Conservation (phyloP, 2,113 vertebrate species). For the Pollachius pollachius region DNA sequence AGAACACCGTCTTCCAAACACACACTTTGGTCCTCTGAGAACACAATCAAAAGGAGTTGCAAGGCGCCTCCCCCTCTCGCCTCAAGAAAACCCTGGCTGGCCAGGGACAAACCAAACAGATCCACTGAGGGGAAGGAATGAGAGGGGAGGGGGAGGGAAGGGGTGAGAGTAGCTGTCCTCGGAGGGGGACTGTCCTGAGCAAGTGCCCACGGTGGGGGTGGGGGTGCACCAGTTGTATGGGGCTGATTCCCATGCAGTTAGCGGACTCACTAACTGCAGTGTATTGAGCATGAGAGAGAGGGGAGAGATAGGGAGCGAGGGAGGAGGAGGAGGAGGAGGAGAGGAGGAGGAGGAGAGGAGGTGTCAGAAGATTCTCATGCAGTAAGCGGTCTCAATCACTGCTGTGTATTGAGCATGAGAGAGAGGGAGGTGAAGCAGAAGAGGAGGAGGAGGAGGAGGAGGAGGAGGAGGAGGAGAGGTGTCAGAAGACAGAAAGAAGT, state of each 20-base stretch:
- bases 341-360: background rate
- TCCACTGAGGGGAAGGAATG: constrained; percentile 60
- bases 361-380: constrained; percentile 18
- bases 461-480: background rate
- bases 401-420: constrained; percentile 50
- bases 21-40: constrained; percentile 54
- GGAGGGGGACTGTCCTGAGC: constrained; percentile 56
- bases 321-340: constrained; percentile 25
- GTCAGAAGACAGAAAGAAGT: constrained; percentile 11
- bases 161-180: constrained; percentile 12
- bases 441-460: constrained; percentile 6
- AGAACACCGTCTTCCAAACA: constrained; percentile 51
- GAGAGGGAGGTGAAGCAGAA: constrained; percentile 23
- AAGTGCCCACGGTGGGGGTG: constrained; percentile 60
- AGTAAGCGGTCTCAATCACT: constrained; percentile 49
- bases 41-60: constrained; percentile 59
- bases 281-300: constrained; percentile 48
- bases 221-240: constrained; percentile 48
- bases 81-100: constrained; percentile 47
- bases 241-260: constrained; percentile 65
- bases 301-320: background rate
- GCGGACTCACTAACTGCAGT: constrained; percentile 56
- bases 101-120: constrained; percentile 66
- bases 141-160: constrained; percentile 8
- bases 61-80: constrained; percentile 47